Evolutionary conservation across 2,113 vertebrate genomes (phyloP), one percentile per base, ranked within the genome.

Genomic region (Nesoenas mayeri): DNA sequence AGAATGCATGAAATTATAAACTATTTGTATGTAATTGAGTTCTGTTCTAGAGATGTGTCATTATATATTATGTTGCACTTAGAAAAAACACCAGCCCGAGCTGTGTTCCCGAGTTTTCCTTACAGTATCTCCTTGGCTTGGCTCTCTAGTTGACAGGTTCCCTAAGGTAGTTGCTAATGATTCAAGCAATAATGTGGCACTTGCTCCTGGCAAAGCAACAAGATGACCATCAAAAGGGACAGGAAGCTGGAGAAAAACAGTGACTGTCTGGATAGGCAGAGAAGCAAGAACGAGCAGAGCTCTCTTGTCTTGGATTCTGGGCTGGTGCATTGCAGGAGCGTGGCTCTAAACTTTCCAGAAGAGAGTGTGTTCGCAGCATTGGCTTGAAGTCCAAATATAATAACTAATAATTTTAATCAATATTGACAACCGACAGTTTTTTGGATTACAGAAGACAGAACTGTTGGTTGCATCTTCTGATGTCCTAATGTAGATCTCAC

Each of bases 181-280:
- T 47, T 74, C 25, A 53, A 3, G 51, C n/a, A 61, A 1, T 42
- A 18, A 44, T 66, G 26, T 88, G 25, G 25, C 65, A 22, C 42
- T 93, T 89, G 32, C 22, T 84, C 29, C 22, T 25, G 47, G 20
- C 42, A 81, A 47, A 58, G 36, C 64, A 83, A 24, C 29, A 42
- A 65, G 31, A 15, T 90, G 18, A 24, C 47, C 60, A 7, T 71
- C 56, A 71, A 65, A 91, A 84, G 60, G 36, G 67, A 92, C 57
- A 96, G 40, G 56, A 94, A 93, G 93, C 7, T 9, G 79, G 66
- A 92, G 80, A 56, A 82, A 85, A 95, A 17, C 44, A 85, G 88
- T 95, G 51, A 51, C 70, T 12, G 18, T 88, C 67, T 95, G 85
- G 94, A 75, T 50, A 89, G 77, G 89, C 78, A 90, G 89, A 94